Evolutionary conservation across 2,797 vertebrate species (phyloP), one percentile per base, ranked within the genome.

Genomic region (Peromyscus eremicus): DNA sequence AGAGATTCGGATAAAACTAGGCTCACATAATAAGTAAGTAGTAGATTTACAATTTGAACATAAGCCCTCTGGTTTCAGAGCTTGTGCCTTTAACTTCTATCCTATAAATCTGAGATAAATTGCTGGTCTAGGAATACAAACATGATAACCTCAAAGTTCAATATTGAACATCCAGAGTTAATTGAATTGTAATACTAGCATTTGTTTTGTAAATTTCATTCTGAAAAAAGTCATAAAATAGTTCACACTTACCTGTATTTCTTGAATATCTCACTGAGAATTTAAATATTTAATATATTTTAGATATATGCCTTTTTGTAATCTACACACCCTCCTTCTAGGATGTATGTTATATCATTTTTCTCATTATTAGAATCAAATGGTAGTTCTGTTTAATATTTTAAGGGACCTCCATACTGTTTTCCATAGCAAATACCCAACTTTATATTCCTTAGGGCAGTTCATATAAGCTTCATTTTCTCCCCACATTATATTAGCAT

Each of bases 261-360:
- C n/a, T n/a, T 77, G 34, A 91, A 34, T 73, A 43, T 81, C 17
- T 92, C 68, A 70, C 27, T 57, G 71, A 86, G 76, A 73, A n/a
- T 60, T 84, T 83, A 68, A 91, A 83, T 60, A 60, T 95, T 89
- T 86, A 91, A 77, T 91, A 94, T 37, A 55, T 91, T 87, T 57
- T 66, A 60, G 52, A 91, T 60, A 75, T 75, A 7, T 37, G 19
- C 73, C 55, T 57, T 73, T 82, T 89, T 70, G 19, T 73, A 80
- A 66, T 68, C 66, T 5, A 64, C 1, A 8, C 62, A 92, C 52
- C 64, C 75, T 43, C 23, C 29, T 87, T 82, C 25, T 57, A 49
- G 55, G 29, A 66, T 92, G 32, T 84, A 70, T n/a, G 16, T 73
- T 71, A 13, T 89, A 43, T 71, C 17, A 66, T 66, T 96, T 88